Evolutionary conservation across 2,797 vertebrate genomes (phyloP).

Genomic region (Melopsittacus undulatus): DNA sequence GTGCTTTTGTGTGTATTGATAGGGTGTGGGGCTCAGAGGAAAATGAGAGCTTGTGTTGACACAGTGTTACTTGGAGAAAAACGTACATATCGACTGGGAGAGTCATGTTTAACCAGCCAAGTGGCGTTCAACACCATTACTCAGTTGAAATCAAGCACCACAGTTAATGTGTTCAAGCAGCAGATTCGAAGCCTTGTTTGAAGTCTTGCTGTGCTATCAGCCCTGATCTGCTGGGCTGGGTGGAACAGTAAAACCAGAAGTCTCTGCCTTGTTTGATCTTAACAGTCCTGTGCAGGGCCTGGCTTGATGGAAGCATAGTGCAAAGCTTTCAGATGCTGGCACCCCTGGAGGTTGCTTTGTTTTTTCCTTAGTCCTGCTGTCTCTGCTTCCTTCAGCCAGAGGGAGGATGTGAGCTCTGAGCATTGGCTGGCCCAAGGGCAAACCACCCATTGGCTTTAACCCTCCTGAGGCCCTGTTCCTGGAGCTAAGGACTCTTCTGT

Average conservation of each 20-base stretch:
- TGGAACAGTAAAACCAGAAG: not conserved
- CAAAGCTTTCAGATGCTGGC: not conserved
- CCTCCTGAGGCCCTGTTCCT: accelerated
- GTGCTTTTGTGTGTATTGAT: not conserved
- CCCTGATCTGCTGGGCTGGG: not conserved
- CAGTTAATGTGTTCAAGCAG: conserved; percentile 18
- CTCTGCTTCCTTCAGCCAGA: not conserved
- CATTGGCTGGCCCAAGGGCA: not conserved
- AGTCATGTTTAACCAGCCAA: conserved; percentile 45
- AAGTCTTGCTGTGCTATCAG: not conserved
- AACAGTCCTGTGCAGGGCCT: not conserved
- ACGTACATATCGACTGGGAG: conserved; percentile 41
- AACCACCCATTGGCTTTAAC: not conserved
- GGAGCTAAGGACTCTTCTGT: not conserved
- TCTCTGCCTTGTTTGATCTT: not conserved
- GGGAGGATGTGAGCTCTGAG: not conserved
- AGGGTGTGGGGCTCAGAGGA: conserved; percentile 8
- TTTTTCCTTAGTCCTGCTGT: accelerated
- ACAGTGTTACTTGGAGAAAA: conserved; percentile 42
- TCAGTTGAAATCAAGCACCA: not conserved
- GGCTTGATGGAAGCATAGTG: accelerated
- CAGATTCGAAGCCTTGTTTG: not conserved
- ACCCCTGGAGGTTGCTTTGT: not conserved
- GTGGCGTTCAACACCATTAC: not conserved
- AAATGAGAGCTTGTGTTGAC: conserved; percentile 54